phyloP scores from a whole-genome alignment of 2,888 invertebrate genomes.

The Athrips mouffetella region DNA sequence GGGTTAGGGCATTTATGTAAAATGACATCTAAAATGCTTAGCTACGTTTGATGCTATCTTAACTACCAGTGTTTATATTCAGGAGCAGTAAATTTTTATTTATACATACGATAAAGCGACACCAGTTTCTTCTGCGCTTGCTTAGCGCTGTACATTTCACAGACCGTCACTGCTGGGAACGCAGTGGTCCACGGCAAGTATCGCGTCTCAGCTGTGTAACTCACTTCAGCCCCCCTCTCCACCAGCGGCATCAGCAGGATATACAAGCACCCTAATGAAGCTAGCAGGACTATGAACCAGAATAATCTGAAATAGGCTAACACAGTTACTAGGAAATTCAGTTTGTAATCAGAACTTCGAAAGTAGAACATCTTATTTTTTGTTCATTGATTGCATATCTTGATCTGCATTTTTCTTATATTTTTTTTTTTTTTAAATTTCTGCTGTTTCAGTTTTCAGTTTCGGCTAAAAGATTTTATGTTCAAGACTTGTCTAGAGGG shows the following conservation, averaged over 20 bases:
- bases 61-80: too few species aligned
- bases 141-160: conserved; percentile 65
- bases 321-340: background rate
- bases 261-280: conserved; percentile 73
- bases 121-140: conserved; percentile 37
- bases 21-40: too few species aligned
- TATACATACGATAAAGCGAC: conserved; percentile 38
- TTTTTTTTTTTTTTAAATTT: too few species aligned
- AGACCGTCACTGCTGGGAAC: conserved; percentile 80
- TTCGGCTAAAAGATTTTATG: too few species aligned
- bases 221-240: conserved; percentile 74
- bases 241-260: conserved; percentile 64
- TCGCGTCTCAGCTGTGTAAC: conserved; percentile 80
- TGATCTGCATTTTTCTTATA: too few species aligned
- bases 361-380: too few species aligned
- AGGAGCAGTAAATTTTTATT: too few species aligned
- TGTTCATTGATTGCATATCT: too few species aligned
- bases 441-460: too few species aligned
- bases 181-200: conserved; percentile 79
- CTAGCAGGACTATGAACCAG: conserved; percentile 73
- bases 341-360: background rate
- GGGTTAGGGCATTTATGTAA: too few species aligned
- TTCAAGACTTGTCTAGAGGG: too few species aligned
- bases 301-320: conserved; percentile 64
- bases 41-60: too few species aligned